Evolutionary conservation across 1,140 invertebrate genomes (phyloP).

Genomic region (Mylabris phalerata): DNA sequence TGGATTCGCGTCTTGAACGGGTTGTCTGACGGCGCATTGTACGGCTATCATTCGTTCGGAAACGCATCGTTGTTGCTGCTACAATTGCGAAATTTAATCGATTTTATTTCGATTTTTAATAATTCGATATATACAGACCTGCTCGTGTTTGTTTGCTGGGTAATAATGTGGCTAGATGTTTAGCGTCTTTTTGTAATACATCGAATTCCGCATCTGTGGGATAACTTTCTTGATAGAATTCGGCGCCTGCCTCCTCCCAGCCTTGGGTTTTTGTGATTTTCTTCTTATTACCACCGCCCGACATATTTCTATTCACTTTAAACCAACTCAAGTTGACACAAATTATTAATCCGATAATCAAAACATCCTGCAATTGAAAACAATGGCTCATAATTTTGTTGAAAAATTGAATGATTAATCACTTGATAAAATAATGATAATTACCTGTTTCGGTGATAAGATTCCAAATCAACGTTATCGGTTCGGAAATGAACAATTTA

Average conservation of each 20-base stretch:
- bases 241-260: constrained; percentile 77
- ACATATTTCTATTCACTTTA: constrained; percentile 42
- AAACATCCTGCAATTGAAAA: too few relatives aligned
- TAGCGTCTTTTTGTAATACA: constrained; percentile 58
- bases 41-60: constrained; percentile 38
- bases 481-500: too few relatives aligned
- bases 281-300: constrained; percentile 52
- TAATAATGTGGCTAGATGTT: constrained; percentile 64
- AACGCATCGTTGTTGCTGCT: constrained; percentile 44
- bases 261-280: constrained; percentile 50
- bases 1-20: constrained; percentile 57
- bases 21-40: constrained; percentile 48
- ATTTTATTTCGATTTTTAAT: not conserved
- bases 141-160: constrained; percentile 70
- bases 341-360: too few relatives aligned
- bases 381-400: too few relatives aligned
- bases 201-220: constrained; percentile 62
- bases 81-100: not conserved
- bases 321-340: too few relatives aligned
- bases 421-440: too few relatives aligned
- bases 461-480: too few relatives aligned
- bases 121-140: constrained; percentile 10
- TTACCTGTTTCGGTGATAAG: too few relatives aligned
- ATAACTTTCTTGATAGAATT: constrained; percentile 82
- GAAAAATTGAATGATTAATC: too few relatives aligned